A percentile compares a stretch with the other conserved stretches of the same genome.
These are phyloP conservation scores for Pantelozetes paolii DNA, from an alignment of 2,888 invertebrate species.

Conservation along the genomic window DNA sequence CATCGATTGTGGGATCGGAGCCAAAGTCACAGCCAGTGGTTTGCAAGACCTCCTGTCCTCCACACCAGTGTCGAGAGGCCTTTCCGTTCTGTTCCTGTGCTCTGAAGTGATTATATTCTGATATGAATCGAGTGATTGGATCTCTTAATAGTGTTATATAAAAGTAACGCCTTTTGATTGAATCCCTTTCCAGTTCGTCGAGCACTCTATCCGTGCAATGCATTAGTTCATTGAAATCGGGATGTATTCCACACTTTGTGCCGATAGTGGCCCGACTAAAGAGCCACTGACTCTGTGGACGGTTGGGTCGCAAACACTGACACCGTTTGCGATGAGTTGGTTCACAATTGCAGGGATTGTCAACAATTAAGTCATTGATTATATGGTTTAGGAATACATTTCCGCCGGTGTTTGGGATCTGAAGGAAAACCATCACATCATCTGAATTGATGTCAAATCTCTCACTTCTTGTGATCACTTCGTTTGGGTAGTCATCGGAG, in stretches of 20 bases:
- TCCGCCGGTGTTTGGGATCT: conserved; percentile 97
- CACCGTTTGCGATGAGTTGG: conserved; percentile 48
- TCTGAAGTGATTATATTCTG: conserved; percentile 93
- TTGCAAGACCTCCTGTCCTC: conserved; percentile 70
- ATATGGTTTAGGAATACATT: conserved; percentile 93
- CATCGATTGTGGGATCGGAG: conserved; percentile 80
- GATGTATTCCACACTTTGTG: conserved; percentile 96
- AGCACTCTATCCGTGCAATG: conserved; percentile 84
- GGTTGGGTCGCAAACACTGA: conserved; percentile 50
- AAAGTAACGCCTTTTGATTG: conserved; percentile 67
- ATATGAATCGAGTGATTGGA: conserved; percentile 86
- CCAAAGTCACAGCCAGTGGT: conserved; percentile 66
- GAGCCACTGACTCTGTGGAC: conserved; percentile 82
- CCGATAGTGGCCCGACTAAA: conserved; percentile 88
- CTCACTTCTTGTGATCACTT: background rate
- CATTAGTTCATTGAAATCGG: conserved; percentile 92
- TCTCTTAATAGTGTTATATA: conserved; percentile 93
- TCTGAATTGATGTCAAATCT: conserved; percentile 58
- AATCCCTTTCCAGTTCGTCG: conserved; percentile 78
- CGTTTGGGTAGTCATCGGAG: conserved; percentile 39
- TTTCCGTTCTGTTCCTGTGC: conserved; percentile 89
- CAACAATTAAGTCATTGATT: conserved; percentile 85
- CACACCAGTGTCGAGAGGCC: conserved; percentile 63
- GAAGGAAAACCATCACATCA: conserved; percentile 95
- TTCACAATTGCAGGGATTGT: conserved; percentile 69